A percentile compares a stretch with the other conserved stretches of the same genome.
phyloP scores from a whole-genome alignment of 2,797 vertebrate genomes.

The Chaetodon trifasciatus region DNA sequence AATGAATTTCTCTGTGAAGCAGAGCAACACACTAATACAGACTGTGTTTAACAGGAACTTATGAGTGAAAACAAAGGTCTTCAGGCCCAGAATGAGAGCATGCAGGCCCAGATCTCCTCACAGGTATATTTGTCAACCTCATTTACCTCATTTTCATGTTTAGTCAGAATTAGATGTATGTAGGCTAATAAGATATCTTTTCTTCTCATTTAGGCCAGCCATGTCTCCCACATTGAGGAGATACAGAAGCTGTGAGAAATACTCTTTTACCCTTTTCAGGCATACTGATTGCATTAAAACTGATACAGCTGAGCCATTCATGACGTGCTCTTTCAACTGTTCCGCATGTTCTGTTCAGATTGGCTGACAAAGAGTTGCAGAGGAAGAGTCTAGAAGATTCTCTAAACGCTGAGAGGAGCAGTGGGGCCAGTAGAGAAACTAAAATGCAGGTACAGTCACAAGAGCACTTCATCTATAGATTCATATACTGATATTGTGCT shows the following conservation, averaged over 20 bases:
- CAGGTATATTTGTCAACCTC: conserved; percentile 86
- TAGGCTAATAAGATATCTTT: conserved; percentile 60
- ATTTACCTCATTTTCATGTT: not conserved
- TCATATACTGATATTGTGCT: conserved; percentile 27
- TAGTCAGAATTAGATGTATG: conserved; percentile 9
- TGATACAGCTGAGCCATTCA: not conserved
- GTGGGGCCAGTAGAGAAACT: conserved; percentile 91
- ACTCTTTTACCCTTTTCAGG: conserved; percentile 7
- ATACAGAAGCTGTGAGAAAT: conserved; percentile 94
- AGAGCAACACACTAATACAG: not conserved
- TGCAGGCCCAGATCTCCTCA: conserved; percentile 92
- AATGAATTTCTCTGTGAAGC: not conserved
- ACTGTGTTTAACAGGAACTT: conserved; percentile 88
- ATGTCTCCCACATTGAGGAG: conserved; percentile 95
- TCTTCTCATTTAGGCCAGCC: conserved; percentile 85
- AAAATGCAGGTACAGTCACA: conserved; percentile 92
- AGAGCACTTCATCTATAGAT: conserved; percentile 14
- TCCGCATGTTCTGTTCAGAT: conserved; percentile 76
- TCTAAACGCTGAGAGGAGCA: conserved; percentile 92
- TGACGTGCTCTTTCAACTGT: not conserved
- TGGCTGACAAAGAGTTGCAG: conserved; percentile 96
- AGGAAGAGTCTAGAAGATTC: conserved; percentile 96
- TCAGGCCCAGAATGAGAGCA: conserved; percentile 88
- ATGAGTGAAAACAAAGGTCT: conserved; percentile 94
- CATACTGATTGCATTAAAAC: not conserved